These are phyloP conservation scores for Apteryx owenii DNA, from an alignment of 2,113 vertebrate genomes.

Conservation along the genomic window DNA sequence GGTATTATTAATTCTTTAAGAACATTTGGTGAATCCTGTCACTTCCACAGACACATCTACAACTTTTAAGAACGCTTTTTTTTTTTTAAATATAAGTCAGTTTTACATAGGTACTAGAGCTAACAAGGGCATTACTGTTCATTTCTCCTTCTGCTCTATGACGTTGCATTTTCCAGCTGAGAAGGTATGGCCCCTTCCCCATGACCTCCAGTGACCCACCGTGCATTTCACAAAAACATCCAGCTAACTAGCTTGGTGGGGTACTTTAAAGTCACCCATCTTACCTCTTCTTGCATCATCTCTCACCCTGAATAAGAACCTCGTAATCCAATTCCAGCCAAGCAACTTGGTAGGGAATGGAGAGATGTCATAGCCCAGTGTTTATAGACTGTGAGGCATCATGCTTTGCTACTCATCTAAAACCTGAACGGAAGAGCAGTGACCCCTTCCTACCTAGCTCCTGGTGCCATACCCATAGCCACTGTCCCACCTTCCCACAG, in stretches of 20 bases:
- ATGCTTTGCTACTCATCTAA: neutral
- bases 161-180: neutral
- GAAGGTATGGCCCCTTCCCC: neutral
- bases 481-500: neutral
- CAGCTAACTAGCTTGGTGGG: rapidly evolving
- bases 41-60: neutral
- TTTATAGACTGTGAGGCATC: neutral
- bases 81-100: neutral
- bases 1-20: neutral
- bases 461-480: neutral
- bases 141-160: neutral
- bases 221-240: neutral
- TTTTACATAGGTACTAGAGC: neutral
- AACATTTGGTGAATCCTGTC: neutral
- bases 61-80: neutral
- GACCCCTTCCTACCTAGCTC: neutral
- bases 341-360: neutral
- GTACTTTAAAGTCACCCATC: neutral
- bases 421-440: too few relatives aligned
- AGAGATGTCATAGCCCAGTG: neutral
- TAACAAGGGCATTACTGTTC: neutral
- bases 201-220: neutral
- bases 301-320: neutral
- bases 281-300: neutral
- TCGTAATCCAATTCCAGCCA: neutral